Conservation (phyloP, 2,797 vertebrate species). For the Adelosebastes latens region DNA sequence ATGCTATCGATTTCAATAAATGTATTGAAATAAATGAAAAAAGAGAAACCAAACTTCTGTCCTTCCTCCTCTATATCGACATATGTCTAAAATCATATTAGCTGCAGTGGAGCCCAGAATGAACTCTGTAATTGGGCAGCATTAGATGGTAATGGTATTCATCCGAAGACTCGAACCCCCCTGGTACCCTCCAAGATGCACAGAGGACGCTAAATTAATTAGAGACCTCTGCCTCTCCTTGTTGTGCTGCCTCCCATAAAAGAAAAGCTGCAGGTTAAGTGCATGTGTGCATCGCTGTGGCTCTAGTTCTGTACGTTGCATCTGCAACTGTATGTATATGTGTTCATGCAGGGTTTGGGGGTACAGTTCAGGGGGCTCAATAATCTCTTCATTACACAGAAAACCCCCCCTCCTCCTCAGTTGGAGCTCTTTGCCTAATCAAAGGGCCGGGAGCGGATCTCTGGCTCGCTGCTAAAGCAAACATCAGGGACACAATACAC, state of each 20-base stretch:
- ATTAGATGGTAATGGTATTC: constrained; percentile 74
- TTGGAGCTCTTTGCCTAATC: constrained; percentile 84
- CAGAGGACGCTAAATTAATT: constrained; percentile 92
- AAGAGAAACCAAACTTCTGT: background rate
- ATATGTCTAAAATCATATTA: constrained; percentile 41
- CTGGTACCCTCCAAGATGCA: constrained; percentile 55
- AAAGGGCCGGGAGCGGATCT: constrained; percentile 82
- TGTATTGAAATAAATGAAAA: constrained; percentile 12
- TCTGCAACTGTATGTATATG: constrained; percentile 45
- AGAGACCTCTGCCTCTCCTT: constrained; percentile 82
- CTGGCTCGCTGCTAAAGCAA: constrained; percentile 75
- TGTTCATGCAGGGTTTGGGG: constrained; percentile 74
- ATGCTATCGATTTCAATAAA: constrained; percentile 39
- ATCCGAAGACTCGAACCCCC: constrained; percentile 48
- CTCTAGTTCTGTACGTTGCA: background rate
- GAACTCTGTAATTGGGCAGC: constrained; percentile 59
- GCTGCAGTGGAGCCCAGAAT: constrained; percentile 37
- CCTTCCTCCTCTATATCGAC: background rate
- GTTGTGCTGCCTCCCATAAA: constrained; percentile 80
- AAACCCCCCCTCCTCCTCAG: constrained; percentile 58
- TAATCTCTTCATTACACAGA: constrained; percentile 89
- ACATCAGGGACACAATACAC: constrained; percentile 74
- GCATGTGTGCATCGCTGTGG: constrained; percentile 23
- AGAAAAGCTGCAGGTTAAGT: constrained; percentile 65
- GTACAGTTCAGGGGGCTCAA: constrained; percentile 78